Percentiles rank a stretch among this genome's conserved stretches.
Conservation (phyloP, 2,113 vertebrate species). For the Spea multiplicata region DNA sequence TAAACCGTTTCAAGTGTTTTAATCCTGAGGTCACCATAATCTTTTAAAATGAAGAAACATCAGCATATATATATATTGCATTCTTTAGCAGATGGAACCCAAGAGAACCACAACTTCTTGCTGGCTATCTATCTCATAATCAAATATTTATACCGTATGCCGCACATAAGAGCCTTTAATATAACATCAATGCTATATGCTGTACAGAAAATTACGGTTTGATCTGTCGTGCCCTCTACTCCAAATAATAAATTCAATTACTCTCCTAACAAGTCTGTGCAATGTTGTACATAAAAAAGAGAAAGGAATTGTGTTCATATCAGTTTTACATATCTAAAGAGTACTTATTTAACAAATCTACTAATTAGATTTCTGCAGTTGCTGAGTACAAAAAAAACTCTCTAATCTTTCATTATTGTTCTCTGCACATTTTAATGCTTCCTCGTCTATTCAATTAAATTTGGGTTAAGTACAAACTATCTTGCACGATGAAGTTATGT, state of each 20-base stretch:
- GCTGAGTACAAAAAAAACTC: constrained; percentile 3
- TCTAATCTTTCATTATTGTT: constrained; percentile 22
- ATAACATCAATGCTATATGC: constrained; percentile 2
- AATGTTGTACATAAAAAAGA: constrained; percentile 29
- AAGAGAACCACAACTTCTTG: too few species aligned
- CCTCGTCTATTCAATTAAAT: constrained; percentile 18
- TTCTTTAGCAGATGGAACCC: too few species aligned
- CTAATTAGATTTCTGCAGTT: constrained; percentile 40
- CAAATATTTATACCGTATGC: not conserved
- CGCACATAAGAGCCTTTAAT: not conserved
- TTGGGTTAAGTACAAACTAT: constrained; percentile 34
- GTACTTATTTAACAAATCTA: constrained; percentile 33
- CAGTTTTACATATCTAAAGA: constrained; percentile 38
- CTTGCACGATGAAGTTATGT: not conserved
- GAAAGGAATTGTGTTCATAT: constrained; percentile 16
- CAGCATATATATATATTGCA: too few species aligned
- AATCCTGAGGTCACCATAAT: too few species aligned
- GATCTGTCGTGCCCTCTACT: constrained; percentile 18
- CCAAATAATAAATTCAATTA: constrained; percentile 32
- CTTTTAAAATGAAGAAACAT: too few species aligned
- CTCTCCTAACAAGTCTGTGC: constrained; percentile 17
- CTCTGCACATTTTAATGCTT: constrained; percentile 9
- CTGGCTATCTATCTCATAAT: too few species aligned
- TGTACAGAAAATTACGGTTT: constrained; percentile 21
- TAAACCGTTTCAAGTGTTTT: too few species aligned